Percentiles rank a stretch among this genome's conserved stretches.
Evolutionary conservation across 92 coral and sea anemone species (phyloP).

Genomic region (Pocillopora grandis): DNA sequence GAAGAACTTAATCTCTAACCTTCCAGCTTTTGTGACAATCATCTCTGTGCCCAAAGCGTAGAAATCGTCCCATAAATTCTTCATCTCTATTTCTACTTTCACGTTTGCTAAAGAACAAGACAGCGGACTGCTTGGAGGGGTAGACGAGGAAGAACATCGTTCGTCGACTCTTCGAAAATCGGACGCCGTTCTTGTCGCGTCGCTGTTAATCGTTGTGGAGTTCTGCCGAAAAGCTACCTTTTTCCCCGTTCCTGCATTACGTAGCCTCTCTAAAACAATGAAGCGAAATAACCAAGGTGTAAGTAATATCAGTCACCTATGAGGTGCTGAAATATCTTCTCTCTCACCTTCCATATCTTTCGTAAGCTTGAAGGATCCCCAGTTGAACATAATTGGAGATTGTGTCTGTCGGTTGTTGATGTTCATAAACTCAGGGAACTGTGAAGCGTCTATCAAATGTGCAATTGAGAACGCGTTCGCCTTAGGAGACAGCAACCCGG

Average conservation of each 20-base stretch:
- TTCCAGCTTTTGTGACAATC: slow-evolving; percentile 99
- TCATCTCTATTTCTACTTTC: slow-evolving; percentile 96
- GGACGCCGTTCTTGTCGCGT: slow-evolving; percentile 46
- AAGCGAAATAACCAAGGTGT: slow-evolving; percentile 14
- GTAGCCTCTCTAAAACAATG: slow-evolving; percentile 76
- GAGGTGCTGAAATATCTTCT: slow-evolving; percentile 42
- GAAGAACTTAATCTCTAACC: slow-evolving; percentile 54
- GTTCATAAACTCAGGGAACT: slow-evolving; percentile 72
- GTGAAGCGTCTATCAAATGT: slow-evolving; percentile 98
- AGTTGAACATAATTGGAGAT: slow-evolving; percentile 63
- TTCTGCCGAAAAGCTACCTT: slow-evolving; percentile 52
- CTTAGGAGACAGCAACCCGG: slow-evolving; percentile 93
- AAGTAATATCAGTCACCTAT: neutral
- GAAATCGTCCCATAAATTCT: slow-evolving; percentile 96
- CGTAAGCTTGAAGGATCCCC: slow-evolving; percentile 91
- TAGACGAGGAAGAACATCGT: slow-evolving; percentile 38
- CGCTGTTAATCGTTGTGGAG: slow-evolving; percentile 4
- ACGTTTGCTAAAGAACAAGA: slow-evolving; percentile 76
- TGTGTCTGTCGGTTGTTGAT: slow-evolving; percentile 44
- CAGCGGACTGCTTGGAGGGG: slow-evolving; percentile 64
- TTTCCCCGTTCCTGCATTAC: slow-evolving; percentile 98
- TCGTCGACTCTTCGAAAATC: slow-evolving; percentile 34
- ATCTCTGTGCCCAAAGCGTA: slow-evolving; percentile 95
- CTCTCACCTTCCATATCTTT: slow-evolving; percentile 96
- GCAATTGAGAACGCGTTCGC: slow-evolving; percentile 99